These are phyloP conservation scores for Phorcus lineatus DNA, from an alignment of 2,888 invertebrate species.

Conservation along the genomic window DNA sequence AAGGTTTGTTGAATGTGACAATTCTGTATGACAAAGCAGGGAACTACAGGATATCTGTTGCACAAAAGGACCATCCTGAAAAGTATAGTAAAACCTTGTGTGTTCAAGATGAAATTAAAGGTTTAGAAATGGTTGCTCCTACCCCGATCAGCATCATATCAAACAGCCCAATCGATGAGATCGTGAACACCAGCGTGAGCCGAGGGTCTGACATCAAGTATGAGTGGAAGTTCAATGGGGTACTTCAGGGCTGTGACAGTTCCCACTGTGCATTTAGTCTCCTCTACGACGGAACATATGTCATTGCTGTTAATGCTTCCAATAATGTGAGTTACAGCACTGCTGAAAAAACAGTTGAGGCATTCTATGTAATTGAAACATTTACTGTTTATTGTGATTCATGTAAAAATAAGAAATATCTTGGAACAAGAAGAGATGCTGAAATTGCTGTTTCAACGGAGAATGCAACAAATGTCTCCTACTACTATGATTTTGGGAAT, in stretches of 20 bases:
- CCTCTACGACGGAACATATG: constrained; percentile 27
- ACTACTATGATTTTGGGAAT: background rate
- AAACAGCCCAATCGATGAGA: background rate
- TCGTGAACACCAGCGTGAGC: constrained; percentile 24
- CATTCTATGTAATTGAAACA: constrained; percentile 40
- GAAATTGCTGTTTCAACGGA: background rate
- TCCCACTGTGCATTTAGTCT: constrained; percentile 16
- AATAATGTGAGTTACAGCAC: constrained; percentile 42
- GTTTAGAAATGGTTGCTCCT: constrained; percentile 8
- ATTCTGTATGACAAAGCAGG: background rate
- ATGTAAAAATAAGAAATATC: constrained; percentile 21
- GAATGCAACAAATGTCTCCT: background rate
- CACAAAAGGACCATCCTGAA: background rate
- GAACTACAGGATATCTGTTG: constrained; percentile 11
- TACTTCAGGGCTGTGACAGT: constrained; percentile 20
- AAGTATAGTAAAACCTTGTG: background rate
- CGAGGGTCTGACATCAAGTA: constrained; percentile 36
- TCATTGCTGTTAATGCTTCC: constrained; percentile 29
- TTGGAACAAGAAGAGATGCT: background rate
- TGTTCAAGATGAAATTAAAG: constrained; percentile 17
- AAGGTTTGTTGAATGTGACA: constrained; percentile 14
- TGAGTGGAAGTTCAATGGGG: constrained; percentile 32
- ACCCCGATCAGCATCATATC: constrained; percentile 14
- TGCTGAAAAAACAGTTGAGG: constrained; percentile 35
- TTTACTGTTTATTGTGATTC: constrained; percentile 37